Base-by-base conservation (phyloP, 2,888 invertebrate species). In the Camponotus fellah region DNA sequence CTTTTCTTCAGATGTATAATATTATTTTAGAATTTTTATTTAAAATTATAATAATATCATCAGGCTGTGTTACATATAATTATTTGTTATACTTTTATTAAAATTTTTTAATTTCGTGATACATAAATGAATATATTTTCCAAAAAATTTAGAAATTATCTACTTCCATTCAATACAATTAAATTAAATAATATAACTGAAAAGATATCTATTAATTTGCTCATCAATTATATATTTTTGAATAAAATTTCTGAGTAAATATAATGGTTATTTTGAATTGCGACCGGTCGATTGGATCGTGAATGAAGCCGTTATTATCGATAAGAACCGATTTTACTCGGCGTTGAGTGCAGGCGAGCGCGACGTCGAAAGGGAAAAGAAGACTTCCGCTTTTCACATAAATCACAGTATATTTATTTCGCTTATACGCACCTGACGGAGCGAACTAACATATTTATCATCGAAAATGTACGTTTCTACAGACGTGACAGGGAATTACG, bases 341-440 rank as follows among this genome's bases (percentile, higher is more conserved):
- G 75, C 81, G 85, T 80, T 82, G 76, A 32, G 74, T n/a, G 82
- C 88, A 86, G 60, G 82, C 89, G 74, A 87, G 87, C 90, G 91
- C 72, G 71, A 89, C 90, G 86, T 76, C 74, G 81, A 84, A 85
- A 86, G 82, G 85, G 86, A 89, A 89, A 91, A 90, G 84, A 26
- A 58, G 84, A 89, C 90, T 92, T 92, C 92, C 92, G 92, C 89
- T 92, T 92, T 92, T 92, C 92, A 89, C 91, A 87, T 87, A 91
- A 92, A 91, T 91, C 90, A 89, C 86, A 81, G 88, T 77, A 37
- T 65, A 53, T 53, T 72, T 21, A 74, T 66, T 64, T 75, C 83
- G 60, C 79, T 85, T 43, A 0, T 74, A 72, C 60, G 37, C 58
- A 72, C 46, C 58, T 46, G 79, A 79, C 60, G 5, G 10, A 58